These are phyloP conservation scores for Cotesia chilonis DNA, from an alignment of 1,140 invertebrate genomes.

Conservation along the genomic window DNA sequence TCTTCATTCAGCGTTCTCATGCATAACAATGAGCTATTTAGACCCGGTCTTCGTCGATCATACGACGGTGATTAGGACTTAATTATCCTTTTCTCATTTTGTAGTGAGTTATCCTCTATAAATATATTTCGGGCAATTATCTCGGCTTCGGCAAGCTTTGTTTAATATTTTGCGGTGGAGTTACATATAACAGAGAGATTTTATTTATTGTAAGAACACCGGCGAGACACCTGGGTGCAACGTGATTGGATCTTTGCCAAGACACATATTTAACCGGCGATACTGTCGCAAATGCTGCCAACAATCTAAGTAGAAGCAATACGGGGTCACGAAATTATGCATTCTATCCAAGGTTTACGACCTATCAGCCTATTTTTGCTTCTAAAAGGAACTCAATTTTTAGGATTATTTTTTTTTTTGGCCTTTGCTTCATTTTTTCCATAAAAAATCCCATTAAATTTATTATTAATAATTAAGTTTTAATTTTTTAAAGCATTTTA, in stretches of 20 bases:
- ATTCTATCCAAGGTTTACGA: conserved; percentile 50
- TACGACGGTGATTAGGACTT: conserved; percentile 30
- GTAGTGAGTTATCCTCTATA: background rate
- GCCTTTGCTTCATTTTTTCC: too few relatives aligned
- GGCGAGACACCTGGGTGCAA: background rate
- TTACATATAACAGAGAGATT: too few relatives aligned
- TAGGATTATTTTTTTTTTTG: too few relatives aligned
- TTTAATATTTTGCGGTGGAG: too few relatives aligned
- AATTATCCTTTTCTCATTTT: conserved; percentile 15
- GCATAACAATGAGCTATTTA: conserved; percentile 53
- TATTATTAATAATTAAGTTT: too few relatives aligned
- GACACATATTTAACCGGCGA: background rate
- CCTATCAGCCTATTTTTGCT: conserved; percentile 43
- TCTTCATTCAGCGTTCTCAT: conserved; percentile 36
- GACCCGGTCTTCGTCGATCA: conserved; percentile 18
- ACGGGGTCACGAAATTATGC: conserved; percentile 48
- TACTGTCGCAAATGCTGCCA: background rate
- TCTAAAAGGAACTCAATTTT: too few relatives aligned
- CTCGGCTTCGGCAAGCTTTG: too few relatives aligned
- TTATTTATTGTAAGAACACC: too few relatives aligned
- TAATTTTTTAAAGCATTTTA: too few relatives aligned
- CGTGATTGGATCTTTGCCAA: background rate
- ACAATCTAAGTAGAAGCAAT: background rate
- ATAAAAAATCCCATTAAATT: too few relatives aligned
- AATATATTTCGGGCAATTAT: background rate